Conservation (phyloP, 2,113 vertebrate species). For the Chinchilla lanigera region DNA sequence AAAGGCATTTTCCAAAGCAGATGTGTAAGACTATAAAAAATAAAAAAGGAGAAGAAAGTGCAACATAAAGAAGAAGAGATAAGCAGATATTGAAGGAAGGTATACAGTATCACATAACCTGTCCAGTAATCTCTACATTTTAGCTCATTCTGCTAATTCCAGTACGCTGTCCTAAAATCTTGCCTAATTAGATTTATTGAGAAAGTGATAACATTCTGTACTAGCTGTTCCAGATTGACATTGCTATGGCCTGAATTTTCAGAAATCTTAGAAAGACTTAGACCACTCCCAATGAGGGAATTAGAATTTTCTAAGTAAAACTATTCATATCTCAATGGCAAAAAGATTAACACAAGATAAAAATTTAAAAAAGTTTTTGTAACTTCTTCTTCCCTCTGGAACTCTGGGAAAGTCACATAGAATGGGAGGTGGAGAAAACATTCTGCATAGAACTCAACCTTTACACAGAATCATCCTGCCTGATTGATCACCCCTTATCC, state of each 20-base stretch:
- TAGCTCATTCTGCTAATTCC: conserved; percentile 17
- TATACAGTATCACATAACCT: neutral
- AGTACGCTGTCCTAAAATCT: conserved; percentile 2
- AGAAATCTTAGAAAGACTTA: conserved; percentile 30
- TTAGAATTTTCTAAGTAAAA: neutral
- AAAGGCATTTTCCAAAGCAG: neutral
- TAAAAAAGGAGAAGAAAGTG: neutral
- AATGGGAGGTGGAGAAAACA: neutral
- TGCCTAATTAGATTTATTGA: conserved; percentile 28
- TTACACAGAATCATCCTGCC: neutral
- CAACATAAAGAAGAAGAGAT: neutral
- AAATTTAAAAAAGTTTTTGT: neutral
- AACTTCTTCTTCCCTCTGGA: neutral
- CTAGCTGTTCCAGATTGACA: neutral
- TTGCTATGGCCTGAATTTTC: neutral
- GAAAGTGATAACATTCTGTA: neutral
- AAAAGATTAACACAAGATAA: neutral
- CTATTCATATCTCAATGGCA: neutral
- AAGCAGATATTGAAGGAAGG: neutral
- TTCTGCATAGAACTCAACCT: neutral
- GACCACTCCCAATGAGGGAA: neutral
- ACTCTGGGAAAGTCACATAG: neutral
- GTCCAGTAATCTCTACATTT: neutral
- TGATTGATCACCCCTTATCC: neutral
- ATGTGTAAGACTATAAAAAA: neutral